Base-by-base conservation (phyloP, 2,113 vertebrate species). In the Oreotrochilus melanogaster region DNA sequence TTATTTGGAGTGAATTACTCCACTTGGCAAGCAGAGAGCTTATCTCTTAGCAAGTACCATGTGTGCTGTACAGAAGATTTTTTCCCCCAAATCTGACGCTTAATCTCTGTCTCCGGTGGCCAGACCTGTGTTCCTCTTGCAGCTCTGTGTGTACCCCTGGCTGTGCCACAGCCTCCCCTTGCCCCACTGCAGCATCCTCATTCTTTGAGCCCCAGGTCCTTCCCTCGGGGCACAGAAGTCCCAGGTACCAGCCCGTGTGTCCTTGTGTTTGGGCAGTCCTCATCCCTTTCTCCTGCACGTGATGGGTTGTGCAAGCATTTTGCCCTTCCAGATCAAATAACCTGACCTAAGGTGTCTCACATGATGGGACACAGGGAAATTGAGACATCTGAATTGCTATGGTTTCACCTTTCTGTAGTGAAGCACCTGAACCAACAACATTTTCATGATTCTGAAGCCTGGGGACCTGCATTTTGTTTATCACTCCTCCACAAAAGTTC, bases 341-440 rank as follows among this genome's bases (percentile, higher is more conserved):
- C 95, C 33, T 43, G 69, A 92, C 86, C 89, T 58, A 60, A 78
- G 47, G 69, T 95, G 69, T 95, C 94, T 97, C 96, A 96, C 92
- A 80, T 96, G 95, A 95, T 94, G 94, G 31, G 79, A 42, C 5
- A 5, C 30, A 51, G 56, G 72, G 79, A 94, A 97, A 83, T 9
- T 28, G 92, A 97, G 94, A 94, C 58, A 83, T 69, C 86, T 56
- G 60, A 88, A 66, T 74, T 80, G 76, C 72, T 80, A 9, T n/a
- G 72, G 95, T 97, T 95, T 97, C 94, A 91, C 12, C 83, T 95
- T 96, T 95, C 95, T 71, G 8, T 91, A 88, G 82, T 14, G 56
- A 78, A 97, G 30, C 79, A 84, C 57, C 64, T 79, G 82, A 80
- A 94, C 82, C 56, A 67, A 86, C 2, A 6, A 83, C 75, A 81